Conservation (phyloP, 2,113 vertebrate species). For the Kobus ellipsiprymnus region DNA sequence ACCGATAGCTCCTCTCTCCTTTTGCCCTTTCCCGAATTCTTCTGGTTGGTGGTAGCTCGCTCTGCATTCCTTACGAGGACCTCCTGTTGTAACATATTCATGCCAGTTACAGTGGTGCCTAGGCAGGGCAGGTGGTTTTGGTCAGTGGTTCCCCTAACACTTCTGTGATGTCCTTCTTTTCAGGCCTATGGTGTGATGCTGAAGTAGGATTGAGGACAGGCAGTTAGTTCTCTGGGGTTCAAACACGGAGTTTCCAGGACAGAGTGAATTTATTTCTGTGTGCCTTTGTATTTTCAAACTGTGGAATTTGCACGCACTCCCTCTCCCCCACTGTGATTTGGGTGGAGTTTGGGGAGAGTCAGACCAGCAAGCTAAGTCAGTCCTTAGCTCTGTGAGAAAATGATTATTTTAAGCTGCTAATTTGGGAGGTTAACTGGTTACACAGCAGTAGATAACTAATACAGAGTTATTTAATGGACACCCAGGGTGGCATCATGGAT, state of each 20-base stretch:
- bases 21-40: neutral
- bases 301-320: neutral
- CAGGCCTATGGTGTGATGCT: neutral
- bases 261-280: neutral
- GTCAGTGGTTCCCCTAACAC: neutral
- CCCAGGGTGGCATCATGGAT: neutral
- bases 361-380: neutral
- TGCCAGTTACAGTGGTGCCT: neutral
- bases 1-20: neutral
- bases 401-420: neutral
- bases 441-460: neutral
- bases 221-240: neutral
- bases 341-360: neutral
- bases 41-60: neutral
- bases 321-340: neutral
- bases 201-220: neutral
- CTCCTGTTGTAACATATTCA: neutral
- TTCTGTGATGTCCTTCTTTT: neutral
- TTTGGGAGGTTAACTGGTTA: neutral
- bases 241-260: neutral
- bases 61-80: neutral
- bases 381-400: neutral
- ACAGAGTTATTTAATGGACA: neutral
- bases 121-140: neutral
- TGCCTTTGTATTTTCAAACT: neutral